A percentile compares a stretch with the other conserved stretches of the same genome.
These are phyloP conservation scores for Piliocolobus tephrosceles DNA, from an alignment of 2,113 vertebrate species.

Conservation along the genomic window DNA sequence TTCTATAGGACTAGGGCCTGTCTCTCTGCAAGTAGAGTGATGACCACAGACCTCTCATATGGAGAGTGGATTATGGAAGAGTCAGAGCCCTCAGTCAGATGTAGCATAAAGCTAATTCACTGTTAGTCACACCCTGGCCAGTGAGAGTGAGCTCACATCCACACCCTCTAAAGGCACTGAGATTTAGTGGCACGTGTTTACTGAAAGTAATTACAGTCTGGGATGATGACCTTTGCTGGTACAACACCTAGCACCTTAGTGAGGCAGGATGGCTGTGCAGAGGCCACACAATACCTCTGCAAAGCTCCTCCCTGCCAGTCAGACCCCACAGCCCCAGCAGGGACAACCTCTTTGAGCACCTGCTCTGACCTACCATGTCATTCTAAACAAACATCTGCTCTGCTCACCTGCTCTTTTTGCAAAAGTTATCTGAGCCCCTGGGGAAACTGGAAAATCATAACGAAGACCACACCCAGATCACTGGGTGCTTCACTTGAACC, in stretches of 20 bases:
- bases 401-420: not conserved
- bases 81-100: not conserved
- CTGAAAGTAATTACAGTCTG: accelerated
- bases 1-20: not conserved
- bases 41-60: not conserved
- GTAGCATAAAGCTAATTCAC: accelerated
- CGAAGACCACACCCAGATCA: not conserved
- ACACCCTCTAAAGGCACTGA: not conserved
- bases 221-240: not conserved
- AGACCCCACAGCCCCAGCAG: not conserved
- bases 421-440: not conserved
- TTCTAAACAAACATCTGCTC: not conserved
- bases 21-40: not conserved
- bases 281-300: not conserved
- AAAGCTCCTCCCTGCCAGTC: not conserved
- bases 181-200: accelerated
- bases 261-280: not conserved
- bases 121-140: not conserved
- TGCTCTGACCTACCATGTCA: not conserved
- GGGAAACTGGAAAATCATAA: not conserved
- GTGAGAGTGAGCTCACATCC: not conserved
- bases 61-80: not conserved
- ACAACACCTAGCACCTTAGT: not conserved
- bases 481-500: not conserved
- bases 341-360: not conserved